phyloP scores from a whole-genome alignment of 2,797 vertebrate species.

The Chlorospingus semifuscus region DNA sequence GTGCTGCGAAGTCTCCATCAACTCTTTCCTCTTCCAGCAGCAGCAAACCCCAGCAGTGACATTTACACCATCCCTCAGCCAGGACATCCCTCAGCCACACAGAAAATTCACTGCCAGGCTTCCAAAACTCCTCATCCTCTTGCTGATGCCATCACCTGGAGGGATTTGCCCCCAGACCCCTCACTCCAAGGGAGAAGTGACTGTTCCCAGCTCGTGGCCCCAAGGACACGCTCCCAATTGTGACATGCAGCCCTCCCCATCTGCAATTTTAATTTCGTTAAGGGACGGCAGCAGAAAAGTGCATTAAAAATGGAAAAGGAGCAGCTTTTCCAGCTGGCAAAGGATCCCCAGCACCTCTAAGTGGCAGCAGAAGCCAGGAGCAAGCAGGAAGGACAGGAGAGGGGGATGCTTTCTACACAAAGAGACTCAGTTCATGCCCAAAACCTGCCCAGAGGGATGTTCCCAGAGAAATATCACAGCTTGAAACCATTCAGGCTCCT shows the following conservation, averaged over 20 bases:
- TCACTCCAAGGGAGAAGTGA: fast-evolving
- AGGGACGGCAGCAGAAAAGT: background rate
- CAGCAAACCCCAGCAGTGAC: background rate
- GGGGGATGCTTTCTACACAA: background rate
- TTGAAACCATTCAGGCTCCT: background rate
- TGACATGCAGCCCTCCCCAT: background rate
- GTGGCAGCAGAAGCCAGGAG: background rate
- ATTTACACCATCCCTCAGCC: background rate
- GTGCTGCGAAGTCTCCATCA: background rate
- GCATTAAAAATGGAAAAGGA: background rate
- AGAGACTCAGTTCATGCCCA: slow-evolving; percentile 3
- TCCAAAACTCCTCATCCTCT: background rate
- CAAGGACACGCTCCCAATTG: fast-evolving
- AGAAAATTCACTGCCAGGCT: background rate
- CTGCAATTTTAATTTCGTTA: background rate
- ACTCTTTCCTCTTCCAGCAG: background rate
- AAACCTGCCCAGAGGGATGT: background rate
- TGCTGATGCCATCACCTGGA: background rate
- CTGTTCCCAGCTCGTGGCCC: background rate
- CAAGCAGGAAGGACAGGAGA: background rate
- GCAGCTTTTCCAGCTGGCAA: background rate
- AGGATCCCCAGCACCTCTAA: background rate
- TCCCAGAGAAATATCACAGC: background rate
- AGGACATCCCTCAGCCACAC: background rate
- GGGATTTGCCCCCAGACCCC: background rate